Base-by-base conservation (phyloP, 92 coral and sea anemone species). In the Epizoanthus rinbou region DNA sequence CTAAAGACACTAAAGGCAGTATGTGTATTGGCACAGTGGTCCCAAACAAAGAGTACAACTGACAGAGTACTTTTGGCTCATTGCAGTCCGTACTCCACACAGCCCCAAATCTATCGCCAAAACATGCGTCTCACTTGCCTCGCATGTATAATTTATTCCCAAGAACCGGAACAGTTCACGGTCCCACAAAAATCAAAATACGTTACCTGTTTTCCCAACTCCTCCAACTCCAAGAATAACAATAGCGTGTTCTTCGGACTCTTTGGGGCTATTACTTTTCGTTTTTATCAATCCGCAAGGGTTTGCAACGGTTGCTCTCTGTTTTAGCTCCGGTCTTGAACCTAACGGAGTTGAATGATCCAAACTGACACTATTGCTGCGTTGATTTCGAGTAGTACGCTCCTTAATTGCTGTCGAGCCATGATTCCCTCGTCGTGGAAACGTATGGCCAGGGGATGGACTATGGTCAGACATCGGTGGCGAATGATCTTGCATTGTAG, bases 171-270 rank as follows among this genome's bases (percentile, higher is more conserved):
- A 54, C 63, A 39, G 57, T 62, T 24, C 54, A 3, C 54, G 15
- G 16, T 50, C 8, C 54, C 16, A 50, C 54, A 50, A 37, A 37
- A 37, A 37, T 37, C 69, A 11, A 45, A 74, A 15, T 24, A 45
- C 24, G 75, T 33, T 65, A 90, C 98, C 98, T 91, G 98, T 95
- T 79, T 95, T 95, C 5, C 98, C 98, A 6, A 95, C 98, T 0
- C 98, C 98, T 21, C 94, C 98, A 10, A 90, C 91, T 11, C 98
- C 98, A 3, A 95, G 92, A 71, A 95, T 84, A 2, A 95, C 98
- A 10, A 92, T 79, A 3, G 91, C 89, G 67, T 95, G 94, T 58
- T 86, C 91, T 76, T 95, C 98, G 16, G 57, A 10, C 16, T 87
- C 84, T 53, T 76, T 79, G 17, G 85, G 75, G 54, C 62, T 84